Percentiles rank a stretch among this genome's conserved stretches.
Conservation (phyloP, 2,888 invertebrate species). For the Anodontia alba region DNA sequence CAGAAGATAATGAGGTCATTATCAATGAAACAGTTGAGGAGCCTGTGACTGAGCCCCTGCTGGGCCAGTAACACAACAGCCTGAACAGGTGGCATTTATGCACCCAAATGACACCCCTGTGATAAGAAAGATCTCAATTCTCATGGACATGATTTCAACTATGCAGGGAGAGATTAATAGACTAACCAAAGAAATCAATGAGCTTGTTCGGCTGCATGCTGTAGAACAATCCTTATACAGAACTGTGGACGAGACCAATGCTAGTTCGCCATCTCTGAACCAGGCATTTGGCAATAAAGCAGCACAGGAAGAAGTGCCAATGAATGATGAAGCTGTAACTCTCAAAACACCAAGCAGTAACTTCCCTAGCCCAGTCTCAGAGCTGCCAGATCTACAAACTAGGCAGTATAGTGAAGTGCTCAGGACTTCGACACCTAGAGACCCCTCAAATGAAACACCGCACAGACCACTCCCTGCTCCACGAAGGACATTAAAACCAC, state of each 20-base stretch:
- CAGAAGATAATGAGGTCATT: background rate
- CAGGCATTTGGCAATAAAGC: background rate
- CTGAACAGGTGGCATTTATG: no score
- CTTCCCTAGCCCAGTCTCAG: background rate
- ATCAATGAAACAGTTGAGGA: background rate
- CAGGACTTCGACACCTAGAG: background rate
- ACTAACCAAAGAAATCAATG: background rate
- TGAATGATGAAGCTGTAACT: background rate
- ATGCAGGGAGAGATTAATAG: background rate
- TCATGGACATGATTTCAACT: background rate
- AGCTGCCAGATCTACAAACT: background rate
- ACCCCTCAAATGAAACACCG: background rate
- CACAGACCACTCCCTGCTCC: background rate
- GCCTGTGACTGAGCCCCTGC: background rate
- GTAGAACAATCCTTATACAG: background rate
- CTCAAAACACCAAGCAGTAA: background rate
- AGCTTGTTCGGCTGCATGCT: background rate
- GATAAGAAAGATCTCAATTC: no score
- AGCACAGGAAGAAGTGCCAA: background rate
- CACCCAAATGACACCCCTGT: no score
- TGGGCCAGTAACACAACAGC: background rate
- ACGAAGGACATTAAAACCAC: background rate
- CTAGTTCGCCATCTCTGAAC: background rate
- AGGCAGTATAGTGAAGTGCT: background rate
- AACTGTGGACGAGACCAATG: background rate